A percentile compares a stretch with the other conserved stretches of the same genome.
Conservation (phyloP, 2,797 vertebrate genomes). For the Rhynchotus rufescens region DNA sequence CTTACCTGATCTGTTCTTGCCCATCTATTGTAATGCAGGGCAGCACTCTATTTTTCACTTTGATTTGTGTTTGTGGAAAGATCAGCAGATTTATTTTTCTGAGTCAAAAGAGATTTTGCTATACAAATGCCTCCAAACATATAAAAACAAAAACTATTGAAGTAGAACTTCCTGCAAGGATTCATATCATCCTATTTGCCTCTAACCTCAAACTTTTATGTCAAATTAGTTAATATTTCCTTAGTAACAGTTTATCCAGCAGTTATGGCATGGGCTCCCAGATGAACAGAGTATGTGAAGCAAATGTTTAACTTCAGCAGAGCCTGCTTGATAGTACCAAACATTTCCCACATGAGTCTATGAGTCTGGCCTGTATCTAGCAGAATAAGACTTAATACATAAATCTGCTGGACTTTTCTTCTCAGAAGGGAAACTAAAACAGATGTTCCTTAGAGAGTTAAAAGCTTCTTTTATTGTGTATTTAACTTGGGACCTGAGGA, state of each 20-base stretch:
- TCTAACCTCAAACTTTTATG: not conserved
- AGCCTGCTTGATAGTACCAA: not conserved
- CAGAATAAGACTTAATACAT: not conserved
- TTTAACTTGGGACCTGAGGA: not conserved
- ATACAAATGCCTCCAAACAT: not conserved
- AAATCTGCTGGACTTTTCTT: not conserved
- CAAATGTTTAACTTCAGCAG: not conserved
- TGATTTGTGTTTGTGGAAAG: constrained; percentile 60
- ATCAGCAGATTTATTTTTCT: constrained; percentile 39
- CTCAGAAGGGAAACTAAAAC: not conserved
- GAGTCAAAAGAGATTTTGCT: not conserved
- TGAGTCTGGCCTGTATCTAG: not conserved
- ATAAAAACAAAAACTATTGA: not conserved
- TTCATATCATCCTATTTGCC: not conserved
- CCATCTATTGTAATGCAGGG: not conserved
- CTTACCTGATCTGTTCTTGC: not conserved
- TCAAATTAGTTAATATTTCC: not conserved
- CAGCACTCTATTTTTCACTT: constrained; percentile 54
- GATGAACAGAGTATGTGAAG: not conserved
- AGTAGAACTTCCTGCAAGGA: not conserved
- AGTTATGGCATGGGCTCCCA: not conserved
- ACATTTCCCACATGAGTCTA: not conserved
- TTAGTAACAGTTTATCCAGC: not conserved
- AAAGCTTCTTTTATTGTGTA: not conserved
- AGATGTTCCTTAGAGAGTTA: not conserved